Evolutionary conservation across 2,113 vertebrate species (phyloP).

Genomic region (Cebus imitator): DNA sequence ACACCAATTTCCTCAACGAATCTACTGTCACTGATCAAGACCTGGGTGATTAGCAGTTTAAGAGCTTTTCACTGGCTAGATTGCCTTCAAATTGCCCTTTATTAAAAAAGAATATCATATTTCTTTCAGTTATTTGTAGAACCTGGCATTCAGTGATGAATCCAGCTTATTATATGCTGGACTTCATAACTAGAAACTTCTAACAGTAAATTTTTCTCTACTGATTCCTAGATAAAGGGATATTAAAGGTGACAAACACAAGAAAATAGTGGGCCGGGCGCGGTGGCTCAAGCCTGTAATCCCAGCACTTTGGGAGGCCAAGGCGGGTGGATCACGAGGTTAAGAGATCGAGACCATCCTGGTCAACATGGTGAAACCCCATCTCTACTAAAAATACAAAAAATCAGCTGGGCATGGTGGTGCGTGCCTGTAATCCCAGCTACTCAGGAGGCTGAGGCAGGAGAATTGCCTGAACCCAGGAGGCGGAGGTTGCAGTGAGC

Average conservation of each 20-base stretch:
- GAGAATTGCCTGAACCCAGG: too few relatives aligned
- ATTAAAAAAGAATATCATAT: neutral
- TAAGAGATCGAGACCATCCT: too few relatives aligned
- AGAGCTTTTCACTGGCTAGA: neutral
- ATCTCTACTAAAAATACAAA: too few relatives aligned
- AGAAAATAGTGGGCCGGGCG: neutral
- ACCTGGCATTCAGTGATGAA: neutral
- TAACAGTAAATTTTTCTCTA: neutral
- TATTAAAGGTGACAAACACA: neutral
- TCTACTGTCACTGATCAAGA: neutral
- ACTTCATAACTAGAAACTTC: neutral
- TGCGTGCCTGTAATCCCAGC: too few relatives aligned
- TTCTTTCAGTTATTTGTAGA: conserved; percentile 10
- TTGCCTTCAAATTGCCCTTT: neutral
- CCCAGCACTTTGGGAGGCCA: too few relatives aligned
- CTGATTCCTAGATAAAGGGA: neutral
- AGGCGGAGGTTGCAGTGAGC: too few relatives aligned
- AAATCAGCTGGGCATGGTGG: too few relatives aligned
- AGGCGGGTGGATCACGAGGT: too few relatives aligned
- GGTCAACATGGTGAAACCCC: too few relatives aligned
- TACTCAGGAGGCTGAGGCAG: too few relatives aligned
- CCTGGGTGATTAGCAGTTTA: neutral
- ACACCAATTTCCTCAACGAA: neutral
- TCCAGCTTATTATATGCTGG: neutral
- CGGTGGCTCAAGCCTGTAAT: too few relatives aligned